Evolutionary conservation across 2,113 vertebrate genomes (phyloP).

Genomic region (Erythrocercus mccallii): DNA sequence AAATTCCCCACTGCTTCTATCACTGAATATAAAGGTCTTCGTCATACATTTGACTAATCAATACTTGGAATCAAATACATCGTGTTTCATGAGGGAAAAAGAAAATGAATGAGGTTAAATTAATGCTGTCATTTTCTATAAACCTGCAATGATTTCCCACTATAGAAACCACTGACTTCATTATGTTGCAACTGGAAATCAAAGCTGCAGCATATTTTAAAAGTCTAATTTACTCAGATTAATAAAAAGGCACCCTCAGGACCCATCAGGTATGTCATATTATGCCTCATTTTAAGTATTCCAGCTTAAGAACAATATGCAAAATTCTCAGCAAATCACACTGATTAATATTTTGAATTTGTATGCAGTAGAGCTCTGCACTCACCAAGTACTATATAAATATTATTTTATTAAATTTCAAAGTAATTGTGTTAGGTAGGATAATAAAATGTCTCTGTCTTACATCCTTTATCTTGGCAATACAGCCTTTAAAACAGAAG

Average conservation of each 20-base stretch:
- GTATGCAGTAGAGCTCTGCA: neutral
- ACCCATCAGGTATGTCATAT: conserved; percentile 4
- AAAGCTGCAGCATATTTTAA: neutral
- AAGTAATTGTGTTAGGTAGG: neutral
- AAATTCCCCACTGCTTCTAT: neutral
- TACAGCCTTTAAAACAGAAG: neutral
- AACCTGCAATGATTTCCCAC: neutral
- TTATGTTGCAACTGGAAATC: conserved; percentile 43
- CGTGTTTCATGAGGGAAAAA: neutral
- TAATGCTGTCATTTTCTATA: conserved; percentile 33
- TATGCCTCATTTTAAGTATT: conserved; percentile 6
- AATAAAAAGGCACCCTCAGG: conserved; percentile 44
- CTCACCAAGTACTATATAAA: neutral
- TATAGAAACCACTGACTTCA: neutral
- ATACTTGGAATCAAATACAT: neutral
- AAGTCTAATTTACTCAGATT: conserved; percentile 37
- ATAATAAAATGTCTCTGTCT: neutral
- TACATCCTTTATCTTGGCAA: neutral
- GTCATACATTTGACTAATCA: neutral
- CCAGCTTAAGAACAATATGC: neutral
- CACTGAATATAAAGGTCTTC: neutral
- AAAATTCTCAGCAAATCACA: neutral
- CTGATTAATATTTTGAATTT: conserved; percentile 16
- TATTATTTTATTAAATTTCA: conserved; percentile 35
- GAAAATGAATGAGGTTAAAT: conserved; percentile 43